A percentile compares a stretch with the other conserved stretches of the same genome.
phyloP scores from a whole-genome alignment of 2,888 invertebrate genomes.

The Teleiodes luculella region DNA sequence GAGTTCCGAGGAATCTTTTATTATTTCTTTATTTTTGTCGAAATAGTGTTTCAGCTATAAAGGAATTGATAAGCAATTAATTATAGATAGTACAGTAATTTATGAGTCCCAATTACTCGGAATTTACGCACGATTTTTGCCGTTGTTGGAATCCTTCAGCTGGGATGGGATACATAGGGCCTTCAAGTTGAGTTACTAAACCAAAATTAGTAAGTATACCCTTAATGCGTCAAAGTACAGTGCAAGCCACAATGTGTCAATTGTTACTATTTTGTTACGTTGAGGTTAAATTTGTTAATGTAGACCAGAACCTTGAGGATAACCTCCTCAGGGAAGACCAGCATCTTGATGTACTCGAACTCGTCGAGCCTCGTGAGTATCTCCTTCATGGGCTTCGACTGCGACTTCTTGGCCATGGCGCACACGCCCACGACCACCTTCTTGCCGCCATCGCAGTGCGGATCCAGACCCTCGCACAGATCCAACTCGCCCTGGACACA shows the following conservation, averaged over 20 bases:
- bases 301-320: conserved; percentile 89
- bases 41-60: no score
- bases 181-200: background rate
- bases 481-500: conserved; percentile 85
- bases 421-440: conserved; percentile 98
- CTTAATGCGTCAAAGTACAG: background rate
- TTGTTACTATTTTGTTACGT: conserved; percentile 19
- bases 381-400: conserved; percentile 99
- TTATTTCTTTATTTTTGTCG: no score
- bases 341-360: conserved; percentile 96
- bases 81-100: no score
- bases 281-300: conserved; percentile 20
- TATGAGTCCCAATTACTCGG: no score
- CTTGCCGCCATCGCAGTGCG: conserved; percentile 82
- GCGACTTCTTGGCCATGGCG: conserved; percentile 99
- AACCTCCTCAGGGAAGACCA: conserved; percentile 97
- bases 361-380: conserved; percentile 97
- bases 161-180: background rate
- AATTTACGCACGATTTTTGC: no score
- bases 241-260: background rate
- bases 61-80: no score
- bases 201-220: background rate
- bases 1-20: no score
- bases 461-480: conserved; percentile 82
- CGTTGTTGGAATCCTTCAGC: no score